These are phyloP conservation scores for Clinocottus analis DNA, from an alignment of 2,113 vertebrate species.

Conservation along the genomic window DNA sequence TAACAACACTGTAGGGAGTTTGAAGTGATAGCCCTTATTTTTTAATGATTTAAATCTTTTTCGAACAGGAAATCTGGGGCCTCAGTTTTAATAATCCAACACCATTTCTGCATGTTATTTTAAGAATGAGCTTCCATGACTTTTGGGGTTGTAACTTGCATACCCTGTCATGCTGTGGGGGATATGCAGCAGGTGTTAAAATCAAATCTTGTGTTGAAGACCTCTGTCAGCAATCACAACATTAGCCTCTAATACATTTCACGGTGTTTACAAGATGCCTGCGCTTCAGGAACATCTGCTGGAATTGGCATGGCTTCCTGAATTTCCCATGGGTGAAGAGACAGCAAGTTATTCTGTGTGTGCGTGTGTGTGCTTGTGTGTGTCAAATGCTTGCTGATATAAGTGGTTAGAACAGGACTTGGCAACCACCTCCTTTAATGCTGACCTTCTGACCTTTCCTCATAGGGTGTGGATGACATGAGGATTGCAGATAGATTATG, in stretches of 20 bases:
- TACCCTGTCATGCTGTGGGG: constrained; percentile 14
- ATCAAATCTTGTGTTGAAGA: constrained; percentile 64
- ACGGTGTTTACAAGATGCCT: constrained; percentile 81
- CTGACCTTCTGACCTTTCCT: constrained; percentile 48
- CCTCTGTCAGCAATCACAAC: constrained; percentile 65
- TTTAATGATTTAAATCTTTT: neutral
- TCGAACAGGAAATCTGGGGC: neutral
- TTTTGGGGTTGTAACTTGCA: neutral
- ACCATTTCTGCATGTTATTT: constrained; percentile 5
- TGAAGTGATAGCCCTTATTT: neutral
- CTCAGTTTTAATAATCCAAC: neutral
- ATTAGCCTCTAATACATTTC: constrained; percentile 75
- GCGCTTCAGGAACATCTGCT: constrained; percentile 79
- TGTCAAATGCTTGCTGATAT: constrained; percentile 64
- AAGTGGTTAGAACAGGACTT: constrained; percentile 61
- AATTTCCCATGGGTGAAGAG: constrained; percentile 70
- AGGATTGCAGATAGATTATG: constrained; percentile 26
- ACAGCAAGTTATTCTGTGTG: constrained; percentile 64
- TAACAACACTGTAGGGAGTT: neutral
- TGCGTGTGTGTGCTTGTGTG: constrained; percentile 49
- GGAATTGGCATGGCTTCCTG: constrained; percentile 72
- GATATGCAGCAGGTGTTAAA: constrained; percentile 65
- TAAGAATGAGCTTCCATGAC: neutral
- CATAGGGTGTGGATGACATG: constrained; percentile 46
- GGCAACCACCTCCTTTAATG: constrained; percentile 53